Percentiles rank a stretch among this genome's conserved stretches.
Conservation (phyloP, 2,888 invertebrate species). For the Carpatolechia fugitivella region DNA sequence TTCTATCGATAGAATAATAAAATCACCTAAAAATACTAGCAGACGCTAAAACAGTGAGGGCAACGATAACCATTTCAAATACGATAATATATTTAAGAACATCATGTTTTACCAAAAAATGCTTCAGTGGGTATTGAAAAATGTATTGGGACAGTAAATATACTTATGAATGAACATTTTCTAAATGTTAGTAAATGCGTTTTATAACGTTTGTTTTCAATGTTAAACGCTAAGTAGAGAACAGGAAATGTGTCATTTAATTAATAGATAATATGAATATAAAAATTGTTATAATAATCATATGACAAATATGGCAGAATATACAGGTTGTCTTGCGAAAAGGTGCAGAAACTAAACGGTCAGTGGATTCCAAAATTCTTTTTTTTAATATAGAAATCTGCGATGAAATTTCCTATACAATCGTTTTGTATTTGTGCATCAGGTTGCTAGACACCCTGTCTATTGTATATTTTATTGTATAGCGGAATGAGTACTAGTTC, state of each 20-base stretch:
- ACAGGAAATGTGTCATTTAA: constrained; percentile 74
- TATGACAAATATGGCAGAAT: constrained; percentile 71
- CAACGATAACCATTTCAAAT: too few relatives aligned
- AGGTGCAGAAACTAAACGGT: neutral
- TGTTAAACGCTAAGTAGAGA: constrained; percentile 47
- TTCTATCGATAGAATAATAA: too few relatives aligned
- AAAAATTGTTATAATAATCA: constrained; percentile 63
- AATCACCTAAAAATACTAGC: too few relatives aligned
- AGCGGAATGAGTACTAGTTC: constrained; percentile 74
- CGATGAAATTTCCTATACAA: neutral
- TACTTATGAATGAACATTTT: constrained; percentile 9
- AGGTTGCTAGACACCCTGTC: constrained; percentile 18
- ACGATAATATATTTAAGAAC: too few relatives aligned
- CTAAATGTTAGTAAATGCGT: neutral
- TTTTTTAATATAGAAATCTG: neutral
- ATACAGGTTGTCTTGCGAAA: constrained; percentile 27
- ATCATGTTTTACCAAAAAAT: constrained; percentile 7
- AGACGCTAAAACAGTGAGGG: too few relatives aligned
- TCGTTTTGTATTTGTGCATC: neutral
- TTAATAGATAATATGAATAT: constrained; percentile 63
- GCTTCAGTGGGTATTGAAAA: neutral
- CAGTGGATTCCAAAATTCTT: too few relatives aligned
- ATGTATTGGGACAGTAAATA: neutral
- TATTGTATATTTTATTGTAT: constrained; percentile 75
- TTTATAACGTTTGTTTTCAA: constrained; percentile 38